Base-by-base conservation (phyloP, 2,797 vertebrate species). In the Chelonia mydas region DNA sequence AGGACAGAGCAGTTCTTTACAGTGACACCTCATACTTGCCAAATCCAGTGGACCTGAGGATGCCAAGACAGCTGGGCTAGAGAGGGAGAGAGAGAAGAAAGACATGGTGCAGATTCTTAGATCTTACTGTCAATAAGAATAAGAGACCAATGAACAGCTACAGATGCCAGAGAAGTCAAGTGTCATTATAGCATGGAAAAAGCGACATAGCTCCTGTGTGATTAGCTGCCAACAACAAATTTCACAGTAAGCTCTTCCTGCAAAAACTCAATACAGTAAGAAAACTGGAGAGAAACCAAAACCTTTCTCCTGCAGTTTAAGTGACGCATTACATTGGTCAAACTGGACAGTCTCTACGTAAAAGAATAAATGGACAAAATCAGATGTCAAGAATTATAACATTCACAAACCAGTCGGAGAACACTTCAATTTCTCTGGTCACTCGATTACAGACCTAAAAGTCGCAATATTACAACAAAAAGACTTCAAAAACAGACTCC, bases 91-190 rank as follows among this genome's bases (percentile, higher is more conserved):
- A 72, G 27, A 54, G 12, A 17, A 50, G 76, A 17, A 5, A 45
- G 1, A 15, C 2, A 1, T 83, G 82, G 79, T 79, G 88, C 5
- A 7, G 19, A 33, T 80, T 19, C 21, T 51, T 23, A 88, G 50
- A 47, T 28, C 49, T 41, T 65, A 5, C 9, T 25, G 50, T 21
- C 25, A 25, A 5, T 51, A 79, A 50, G 53, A 82, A 1, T 0
- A 0, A 16, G 37, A 31, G 81, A 31, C 37, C 50, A 59, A 17
- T 0, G 9, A 41, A 17, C 3, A 90, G 79, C 68, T n/a, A 50
- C 45, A 55, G n/a, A 37, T 0, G 0, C 49, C 16, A 45, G 77
- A 78, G 51, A 28, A 65, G 65, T 17, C n/a, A 0, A 1, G 54
- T 0, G 1, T 17, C 91, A 49, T 15, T 49, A n/a, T 84, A 51